These are phyloP conservation scores for Xestia c-nigrum DNA, from an alignment of 2,888 invertebrate species.

Conservation along the genomic window DNA sequence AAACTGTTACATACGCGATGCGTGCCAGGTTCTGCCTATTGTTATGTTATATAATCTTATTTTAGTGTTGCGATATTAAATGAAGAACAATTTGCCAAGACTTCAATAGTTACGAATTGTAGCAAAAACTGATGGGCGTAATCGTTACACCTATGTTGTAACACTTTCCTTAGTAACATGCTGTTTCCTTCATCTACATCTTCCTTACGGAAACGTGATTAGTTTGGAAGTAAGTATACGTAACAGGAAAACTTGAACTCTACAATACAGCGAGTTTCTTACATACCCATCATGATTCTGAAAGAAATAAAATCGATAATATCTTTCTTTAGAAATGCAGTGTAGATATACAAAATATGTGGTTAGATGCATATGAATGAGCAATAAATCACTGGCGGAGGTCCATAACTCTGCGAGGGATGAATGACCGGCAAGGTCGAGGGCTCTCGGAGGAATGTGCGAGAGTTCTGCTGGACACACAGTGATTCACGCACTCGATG, in stretches of 20 bases:
- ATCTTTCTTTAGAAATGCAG: slow-evolving; percentile 36
- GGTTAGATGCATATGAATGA: slow-evolving; percentile 57
- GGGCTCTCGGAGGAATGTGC: slow-evolving; percentile 79
- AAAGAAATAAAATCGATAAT: slow-evolving; percentile 1
- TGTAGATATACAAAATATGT: slow-evolving; percentile 30
- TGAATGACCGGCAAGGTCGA: slow-evolving; percentile 87
- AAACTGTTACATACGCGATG: slow-evolving; percentile 56
- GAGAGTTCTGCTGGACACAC: slow-evolving; percentile 66
- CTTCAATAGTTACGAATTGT: slow-evolving; percentile 39
- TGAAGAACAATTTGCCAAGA: slow-evolving; percentile 36
- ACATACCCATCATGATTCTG: neutral
- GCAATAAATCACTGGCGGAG: slow-evolving; percentile 62
- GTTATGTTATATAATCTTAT: slow-evolving; percentile 58
- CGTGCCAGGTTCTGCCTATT: slow-evolving; percentile 53
- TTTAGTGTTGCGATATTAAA: slow-evolving; percentile 42
- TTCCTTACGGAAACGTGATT: slow-evolving; percentile 34
- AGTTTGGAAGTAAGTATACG: slow-evolving; percentile 1
- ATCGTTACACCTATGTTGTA: slow-evolving; percentile 21
- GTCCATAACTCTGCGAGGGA: slow-evolving; percentile 74
- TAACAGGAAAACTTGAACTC: slow-evolving; percentile 26
- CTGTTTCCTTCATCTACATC: slow-evolving; percentile 33
- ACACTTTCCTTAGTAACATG: slow-evolving; percentile 43
- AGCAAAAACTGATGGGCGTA: slow-evolving; percentile 25
- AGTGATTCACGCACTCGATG: slow-evolving; percentile 78
- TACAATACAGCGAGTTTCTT: neutral